Evolutionary conservation across 2,113 vertebrate species (phyloP).

Genomic region (Siniperca knerii): DNA sequence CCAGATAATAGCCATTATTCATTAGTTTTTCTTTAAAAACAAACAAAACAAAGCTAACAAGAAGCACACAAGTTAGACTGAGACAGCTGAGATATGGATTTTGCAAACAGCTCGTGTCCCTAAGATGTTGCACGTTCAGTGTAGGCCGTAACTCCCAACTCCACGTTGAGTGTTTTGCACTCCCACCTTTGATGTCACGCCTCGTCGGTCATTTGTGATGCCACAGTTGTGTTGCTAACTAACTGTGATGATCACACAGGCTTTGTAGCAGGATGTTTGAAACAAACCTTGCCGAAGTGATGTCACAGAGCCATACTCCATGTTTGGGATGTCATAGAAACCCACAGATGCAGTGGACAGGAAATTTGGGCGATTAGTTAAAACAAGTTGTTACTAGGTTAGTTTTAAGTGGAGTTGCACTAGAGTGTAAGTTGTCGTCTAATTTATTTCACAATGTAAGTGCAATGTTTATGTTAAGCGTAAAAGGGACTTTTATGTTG

Average conservation of each 20-base stretch:
- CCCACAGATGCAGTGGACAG: not conserved
- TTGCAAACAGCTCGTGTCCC: not conserved
- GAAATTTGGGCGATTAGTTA: not conserved
- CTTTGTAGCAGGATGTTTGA: constrained; percentile 39
- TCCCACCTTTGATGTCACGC: constrained; percentile 43
- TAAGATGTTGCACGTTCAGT: constrained; percentile 8
- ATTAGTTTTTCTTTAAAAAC: not conserved
- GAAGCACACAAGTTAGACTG: constrained; percentile 41
- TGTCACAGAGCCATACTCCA: constrained; percentile 10
- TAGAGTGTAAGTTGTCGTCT: constrained; percentile 21
- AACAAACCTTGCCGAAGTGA: constrained; percentile 8
- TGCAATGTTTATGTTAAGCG: constrained; percentile 58
- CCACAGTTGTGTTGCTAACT: constrained; percentile 28
- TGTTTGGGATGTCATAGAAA: constrained; percentile 4
- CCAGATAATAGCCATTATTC: not conserved
- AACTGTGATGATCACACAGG: constrained; percentile 20
- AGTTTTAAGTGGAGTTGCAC: constrained; percentile 47
- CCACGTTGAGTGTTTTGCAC: not conserved
- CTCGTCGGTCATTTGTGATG: constrained; percentile 31
- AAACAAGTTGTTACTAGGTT: constrained; percentile 21
- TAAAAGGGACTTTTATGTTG: constrained; percentile 56
- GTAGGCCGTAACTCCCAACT: not conserved
- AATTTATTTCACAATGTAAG: constrained; percentile 56
- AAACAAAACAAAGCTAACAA: constrained; percentile 5
- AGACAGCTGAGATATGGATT: too few species aligned